Base-by-base conservation (phyloP, 1,140 invertebrate species). In the Eurosta solidaginis region DNA sequence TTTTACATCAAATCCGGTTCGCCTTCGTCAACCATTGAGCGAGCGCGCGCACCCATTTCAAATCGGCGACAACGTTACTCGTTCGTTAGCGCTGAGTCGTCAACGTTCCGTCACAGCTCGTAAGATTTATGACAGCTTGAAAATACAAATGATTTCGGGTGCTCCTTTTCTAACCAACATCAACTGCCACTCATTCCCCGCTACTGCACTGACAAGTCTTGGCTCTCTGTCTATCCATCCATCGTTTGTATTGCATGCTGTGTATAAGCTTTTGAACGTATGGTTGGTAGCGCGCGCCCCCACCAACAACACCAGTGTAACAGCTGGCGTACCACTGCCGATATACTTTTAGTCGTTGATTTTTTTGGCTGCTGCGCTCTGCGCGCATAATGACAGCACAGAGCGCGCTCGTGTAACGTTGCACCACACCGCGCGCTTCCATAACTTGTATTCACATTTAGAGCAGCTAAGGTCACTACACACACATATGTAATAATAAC, bases 111-210 rank as follows among this genome's bases (percentile, higher is more conserved):
- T 74, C 73, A 47, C 73, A 17, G 44, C 44, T 74, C 73, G 9
- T 47, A 47, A 76, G 52, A 79, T 79, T 79, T 79, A 79, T 79
- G 78, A 79, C 75, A 79, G 54, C 54, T 73, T 49, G 9, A 78
- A 74, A n/a, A 77, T 42, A 36, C 42, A 74, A 49, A 49, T n/a
- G n/a, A n/a, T 74, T 73, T 74, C 44, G 44, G 52, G 22, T 47
- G 25, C 75, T 50, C 75, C 49, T 20, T 54, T 54, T 76, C 75
- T 76, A 27, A 47, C 50, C 33, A 50, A 50, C 44, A 75, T 75
- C 22, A 50, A 45, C 44, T 75, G 42, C 47, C 75, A 49, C 75
- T 52, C 45, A 40, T 7, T 52, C 27, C 22, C 27, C 22, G 27
- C 49, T 22, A 4, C 75, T 25, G 49, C 29, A 27, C 45, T 76